Percentiles rank a stretch among this genome's conserved stretches.
Conservation (phyloP, 1,140 invertebrate genomes). For the Araneus ventricosus region DNA sequence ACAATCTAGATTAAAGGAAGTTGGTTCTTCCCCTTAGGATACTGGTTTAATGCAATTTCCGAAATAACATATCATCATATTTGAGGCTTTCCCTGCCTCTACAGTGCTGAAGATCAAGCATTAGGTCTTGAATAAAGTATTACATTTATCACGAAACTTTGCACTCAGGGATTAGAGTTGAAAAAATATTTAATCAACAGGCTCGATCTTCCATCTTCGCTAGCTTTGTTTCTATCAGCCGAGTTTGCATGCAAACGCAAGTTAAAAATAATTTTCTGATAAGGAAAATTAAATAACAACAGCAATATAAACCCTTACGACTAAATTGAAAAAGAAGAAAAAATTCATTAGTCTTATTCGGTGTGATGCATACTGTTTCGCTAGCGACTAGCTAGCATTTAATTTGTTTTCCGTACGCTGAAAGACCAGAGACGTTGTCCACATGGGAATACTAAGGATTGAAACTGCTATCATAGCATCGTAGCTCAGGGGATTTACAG, state of each 20-base stretch:
- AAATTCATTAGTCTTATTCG: constrained; percentile 72
- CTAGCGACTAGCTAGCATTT: constrained; percentile 45
- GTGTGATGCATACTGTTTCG: constrained; percentile 32
- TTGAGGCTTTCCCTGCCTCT: constrained; percentile 15
- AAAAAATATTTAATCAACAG: constrained; percentile 69
- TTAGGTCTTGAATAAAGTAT: constrained; percentile 62
- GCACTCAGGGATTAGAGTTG: constrained; percentile 57
- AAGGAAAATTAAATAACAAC: constrained; percentile 71
- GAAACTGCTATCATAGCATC: constrained; percentile 41
- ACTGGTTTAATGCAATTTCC: constrained; percentile 63
- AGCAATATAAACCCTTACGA: constrained; percentile 56
- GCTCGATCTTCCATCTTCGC: neutral
- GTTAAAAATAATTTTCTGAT: constrained; percentile 73
- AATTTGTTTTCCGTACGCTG: constrained; percentile 60
- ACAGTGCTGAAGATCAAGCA: constrained; percentile 12
- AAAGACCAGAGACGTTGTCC: neutral
- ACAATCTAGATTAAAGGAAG: constrained; percentile 69
- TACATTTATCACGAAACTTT: constrained; percentile 63
- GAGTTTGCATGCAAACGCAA: neutral
- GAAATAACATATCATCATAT: constrained; percentile 70
- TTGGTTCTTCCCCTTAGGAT: constrained; percentile 24
- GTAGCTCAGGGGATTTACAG: constrained; percentile 43
- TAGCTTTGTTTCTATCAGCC: constrained; percentile 49
- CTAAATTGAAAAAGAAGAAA: constrained; percentile 70
- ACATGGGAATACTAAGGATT: constrained; percentile 42